These are phyloP conservation scores for Lepidocyrtoides sp. DNA, from an alignment of 2,888 invertebrate genomes.

Conservation along the genomic window DNA sequence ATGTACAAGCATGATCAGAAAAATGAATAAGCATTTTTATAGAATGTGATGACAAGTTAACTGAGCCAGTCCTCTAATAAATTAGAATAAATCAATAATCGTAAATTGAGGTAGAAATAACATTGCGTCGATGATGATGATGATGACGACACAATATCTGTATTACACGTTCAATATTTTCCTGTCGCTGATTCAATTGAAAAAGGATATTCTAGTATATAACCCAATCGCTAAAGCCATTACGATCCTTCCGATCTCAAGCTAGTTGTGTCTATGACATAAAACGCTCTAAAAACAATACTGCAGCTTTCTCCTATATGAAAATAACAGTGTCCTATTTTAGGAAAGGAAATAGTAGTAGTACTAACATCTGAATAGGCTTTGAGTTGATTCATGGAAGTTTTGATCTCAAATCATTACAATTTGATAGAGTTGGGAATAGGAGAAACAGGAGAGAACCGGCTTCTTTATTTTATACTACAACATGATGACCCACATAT, in stretches of 20 bases:
- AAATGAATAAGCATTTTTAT: too few species aligned
- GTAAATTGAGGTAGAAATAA: too few species aligned
- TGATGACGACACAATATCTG: too few species aligned
- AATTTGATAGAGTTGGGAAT: conserved; percentile 48
- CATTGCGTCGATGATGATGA: too few species aligned
- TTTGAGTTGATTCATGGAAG: conserved; percentile 26
- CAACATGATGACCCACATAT: conserved; percentile 70
- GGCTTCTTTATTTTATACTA: background rate
- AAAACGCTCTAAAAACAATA: background rate
- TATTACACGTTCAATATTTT: too few species aligned
- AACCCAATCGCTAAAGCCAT: background rate
- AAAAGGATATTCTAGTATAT: too few species aligned
- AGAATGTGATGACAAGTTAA: too few species aligned
- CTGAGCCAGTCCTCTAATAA: too few species aligned
- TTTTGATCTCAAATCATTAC: conserved; percentile 51
- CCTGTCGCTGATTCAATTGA: too few species aligned
- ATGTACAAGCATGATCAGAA: too few species aligned
- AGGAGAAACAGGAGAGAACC: background rate
- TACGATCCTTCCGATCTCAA: background rate
- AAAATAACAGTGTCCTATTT: conserved; percentile 26
- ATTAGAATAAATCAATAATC: too few species aligned
- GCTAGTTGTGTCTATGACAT: too few species aligned
- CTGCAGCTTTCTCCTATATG: background rate
- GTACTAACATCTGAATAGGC: background rate
- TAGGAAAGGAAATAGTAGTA: background rate